phyloP scores from a whole-genome alignment of 1,140 invertebrate genomes.

The Calliphora vicina region DNA sequence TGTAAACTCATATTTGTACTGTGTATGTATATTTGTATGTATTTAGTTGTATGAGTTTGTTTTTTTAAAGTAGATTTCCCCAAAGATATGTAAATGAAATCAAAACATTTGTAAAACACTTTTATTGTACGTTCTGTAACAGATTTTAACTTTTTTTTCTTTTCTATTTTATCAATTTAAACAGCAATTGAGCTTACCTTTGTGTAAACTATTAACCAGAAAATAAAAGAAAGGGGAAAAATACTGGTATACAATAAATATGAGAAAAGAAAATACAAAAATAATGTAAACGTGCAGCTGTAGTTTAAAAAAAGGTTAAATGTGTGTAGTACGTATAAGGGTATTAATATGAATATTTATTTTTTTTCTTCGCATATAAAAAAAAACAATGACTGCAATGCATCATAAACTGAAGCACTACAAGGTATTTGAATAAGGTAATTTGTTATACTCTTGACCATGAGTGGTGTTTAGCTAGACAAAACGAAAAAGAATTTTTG shows the following conservation, averaged over 20 bases:
- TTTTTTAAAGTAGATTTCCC: slow-evolving; percentile 1
- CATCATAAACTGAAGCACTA: neutral
- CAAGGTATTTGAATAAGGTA: neutral
- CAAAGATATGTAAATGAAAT: slow-evolving; percentile 31
- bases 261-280: neutral
- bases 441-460: too few relatives aligned
- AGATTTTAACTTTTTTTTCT: slow-evolving; percentile 8
- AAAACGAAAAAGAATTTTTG: too few relatives aligned
- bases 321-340: neutral
- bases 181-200: slow-evolving; percentile 11
- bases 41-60: too few relatives aligned
- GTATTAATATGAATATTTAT: neutral
- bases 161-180: slow-evolving; percentile 23
- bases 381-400: neutral
- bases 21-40: neutral
- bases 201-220: slow-evolving; percentile 1
- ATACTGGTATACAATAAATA: neutral
- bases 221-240: neutral
- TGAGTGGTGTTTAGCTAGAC: too few relatives aligned
- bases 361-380: too few relatives aligned
- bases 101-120: slow-evolving; percentile 23
- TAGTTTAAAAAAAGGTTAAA: neutral
- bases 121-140: neutral
- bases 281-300: neutral
- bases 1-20: neutral